Conservation (phyloP, 2,797 vertebrate genomes). For the Melanotaenia parkinsoni region DNA sequence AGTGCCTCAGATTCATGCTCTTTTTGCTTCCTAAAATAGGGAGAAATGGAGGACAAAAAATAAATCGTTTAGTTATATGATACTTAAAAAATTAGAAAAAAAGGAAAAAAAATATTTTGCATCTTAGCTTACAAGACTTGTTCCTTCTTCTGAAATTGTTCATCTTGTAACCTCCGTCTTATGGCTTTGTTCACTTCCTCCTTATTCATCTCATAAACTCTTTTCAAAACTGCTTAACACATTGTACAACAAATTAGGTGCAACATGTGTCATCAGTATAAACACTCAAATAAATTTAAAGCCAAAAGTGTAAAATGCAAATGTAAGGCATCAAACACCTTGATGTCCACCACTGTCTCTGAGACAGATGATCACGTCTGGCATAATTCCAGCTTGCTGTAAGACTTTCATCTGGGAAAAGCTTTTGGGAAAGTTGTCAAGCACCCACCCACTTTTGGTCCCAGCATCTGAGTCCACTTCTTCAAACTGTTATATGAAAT, state of each 20-base stretch:
- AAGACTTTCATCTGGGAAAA: slow-evolving; percentile 81
- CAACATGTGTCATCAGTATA: neutral
- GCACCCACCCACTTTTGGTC: slow-evolving; percentile 88
- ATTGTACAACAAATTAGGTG: slow-evolving; percentile 7
- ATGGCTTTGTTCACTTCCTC: slow-evolving; percentile 80
- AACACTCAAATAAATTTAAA: neutral
- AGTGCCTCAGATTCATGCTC: slow-evolving; percentile 39
- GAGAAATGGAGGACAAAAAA: slow-evolving; percentile 13
- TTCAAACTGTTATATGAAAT: slow-evolving; percentile 71
- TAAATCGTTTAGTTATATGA: slow-evolving; percentile 2
- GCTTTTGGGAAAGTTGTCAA: slow-evolving; percentile 89
- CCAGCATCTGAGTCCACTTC: slow-evolving; percentile 73
- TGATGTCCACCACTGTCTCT: slow-evolving; percentile 74
- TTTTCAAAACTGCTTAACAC: slow-evolving; percentile 78
- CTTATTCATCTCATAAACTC: slow-evolving; percentile 85
- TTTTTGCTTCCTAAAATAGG: slow-evolving; percentile 46
- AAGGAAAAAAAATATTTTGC: neutral
- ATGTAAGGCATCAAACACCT: slow-evolving; percentile 66
- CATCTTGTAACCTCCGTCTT: slow-evolving; percentile 72
- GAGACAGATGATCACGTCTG: slow-evolving; percentile 89
- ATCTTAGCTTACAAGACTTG: slow-evolving; percentile 76
- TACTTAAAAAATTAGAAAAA: neutral
- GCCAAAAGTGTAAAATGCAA: neutral
- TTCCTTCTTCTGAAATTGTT: slow-evolving; percentile 69
- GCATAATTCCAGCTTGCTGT: slow-evolving; percentile 76